Conservation (phyloP, 2,888 invertebrate genomes). For the Norana najaformis region DNA sequence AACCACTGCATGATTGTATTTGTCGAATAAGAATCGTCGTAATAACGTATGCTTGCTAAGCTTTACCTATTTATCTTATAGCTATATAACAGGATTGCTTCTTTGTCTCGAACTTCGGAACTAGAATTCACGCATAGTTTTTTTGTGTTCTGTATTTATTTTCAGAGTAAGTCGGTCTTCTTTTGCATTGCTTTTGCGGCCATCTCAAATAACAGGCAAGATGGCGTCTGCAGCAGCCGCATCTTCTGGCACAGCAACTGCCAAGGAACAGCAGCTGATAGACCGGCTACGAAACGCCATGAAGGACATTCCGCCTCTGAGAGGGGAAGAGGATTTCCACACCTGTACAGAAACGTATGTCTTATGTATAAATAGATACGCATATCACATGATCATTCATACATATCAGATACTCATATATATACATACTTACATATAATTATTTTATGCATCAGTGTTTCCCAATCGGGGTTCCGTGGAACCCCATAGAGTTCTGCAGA, state of each 20-base stretch:
- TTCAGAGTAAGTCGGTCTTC: background rate
- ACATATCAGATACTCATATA: background rate
- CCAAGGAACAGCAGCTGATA: slow-evolving; percentile 27
- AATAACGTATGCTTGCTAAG: too few species aligned
- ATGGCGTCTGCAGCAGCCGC: slow-evolving; percentile 15
- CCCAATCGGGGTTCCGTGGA: too few species aligned
- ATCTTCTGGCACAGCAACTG: background rate
- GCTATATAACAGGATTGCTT: background rate
- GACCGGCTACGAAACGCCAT: slow-evolving; percentile 19
- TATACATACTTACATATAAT: background rate
- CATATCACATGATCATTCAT: too few species aligned
- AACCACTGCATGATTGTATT: background rate
- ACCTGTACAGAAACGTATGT: slow-evolving; percentile 37
- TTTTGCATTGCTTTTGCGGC: background rate
- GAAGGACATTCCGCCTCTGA: slow-evolving; percentile 33
- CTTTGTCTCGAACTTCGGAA: too few species aligned
- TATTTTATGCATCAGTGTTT: too few species aligned
- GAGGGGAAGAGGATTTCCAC: slow-evolving; percentile 39
- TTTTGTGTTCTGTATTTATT: background rate
- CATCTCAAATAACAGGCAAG: background rate
- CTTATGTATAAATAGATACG: background rate
- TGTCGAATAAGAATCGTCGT: background rate
- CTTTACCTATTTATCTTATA: background rate
- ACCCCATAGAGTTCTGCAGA: too few species aligned
- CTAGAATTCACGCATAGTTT: too few species aligned